Evolutionary conservation across 2,113 vertebrate genomes (phyloP), one percentile per base, ranked within the genome.

Genomic region (Echinops telfairi): DNA sequence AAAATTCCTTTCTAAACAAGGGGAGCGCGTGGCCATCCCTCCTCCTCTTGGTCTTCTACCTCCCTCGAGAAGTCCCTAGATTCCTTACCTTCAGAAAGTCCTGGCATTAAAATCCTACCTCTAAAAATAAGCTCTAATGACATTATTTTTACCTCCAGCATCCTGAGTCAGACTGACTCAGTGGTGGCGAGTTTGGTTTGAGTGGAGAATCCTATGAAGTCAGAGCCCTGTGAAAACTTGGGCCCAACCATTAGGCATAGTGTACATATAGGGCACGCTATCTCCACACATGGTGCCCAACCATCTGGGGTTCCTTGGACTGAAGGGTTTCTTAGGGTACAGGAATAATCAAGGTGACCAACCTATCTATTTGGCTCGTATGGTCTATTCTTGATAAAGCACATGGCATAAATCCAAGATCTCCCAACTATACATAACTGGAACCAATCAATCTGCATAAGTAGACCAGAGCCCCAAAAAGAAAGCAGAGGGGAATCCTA

Each of bases 1-100:
- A 36, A 79, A 66, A 91, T 19, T 38, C n/a, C 38, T 62, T 81
- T 84, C 87, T 81, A 81, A 93, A 85, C 14, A 81, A 75, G 38
- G 12, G 71, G 27, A 76, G 20, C 4, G 4, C 6, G 5, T 80
- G 10, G 14, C 53, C 10, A 76, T 15, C 2, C 29, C 90, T 93
- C 83, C 60, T 80, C 38, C 38, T 92, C 58, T 10, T 86, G 83
- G 29, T n/a, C 70, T 81, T 33, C 70, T 7, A 9, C 43, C 5
- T 58, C 31, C 73, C 70, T 57, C 23, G 0, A 36, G 43, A 2
- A 78, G 12, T 79, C 2, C 36, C 83, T 22, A 83, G 22, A 66
- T 22, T 86, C 47, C 25, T 82, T 66, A 64, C 57, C 29, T 62
- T n/a, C 25, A 79, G 68, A 91, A 70, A 62, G 22, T 25, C n/a